These are phyloP conservation scores for Tetranychus piercei DNA, from an alignment of 2,888 invertebrate genomes.

Conservation along the genomic window DNA sequence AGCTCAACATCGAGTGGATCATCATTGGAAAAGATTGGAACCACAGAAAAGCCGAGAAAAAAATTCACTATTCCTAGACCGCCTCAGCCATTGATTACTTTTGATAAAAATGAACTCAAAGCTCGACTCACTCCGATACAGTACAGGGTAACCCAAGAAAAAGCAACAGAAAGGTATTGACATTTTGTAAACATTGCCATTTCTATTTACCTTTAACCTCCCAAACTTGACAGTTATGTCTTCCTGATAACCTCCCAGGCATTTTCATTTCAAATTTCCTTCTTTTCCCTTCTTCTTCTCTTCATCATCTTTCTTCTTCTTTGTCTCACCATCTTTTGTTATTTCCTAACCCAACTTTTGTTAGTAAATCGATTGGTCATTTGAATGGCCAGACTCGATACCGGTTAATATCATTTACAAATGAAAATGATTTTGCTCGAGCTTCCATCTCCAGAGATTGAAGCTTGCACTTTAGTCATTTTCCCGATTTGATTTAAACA, in stretches of 20 bases:
- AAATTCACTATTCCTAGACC: conserved; percentile 1
- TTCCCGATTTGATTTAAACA: too few species aligned
- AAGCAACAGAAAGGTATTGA: neutral
- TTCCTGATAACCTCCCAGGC: neutral
- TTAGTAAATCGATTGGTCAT: neutral
- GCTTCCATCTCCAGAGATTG: too few species aligned
- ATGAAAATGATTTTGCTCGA: neutral
- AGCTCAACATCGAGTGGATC: neutral
- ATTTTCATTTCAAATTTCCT: neutral
- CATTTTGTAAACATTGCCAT: neutral
- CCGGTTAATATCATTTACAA: neutral
- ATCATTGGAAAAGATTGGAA: neutral
- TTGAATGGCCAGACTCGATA: neutral
- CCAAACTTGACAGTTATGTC: neutral
- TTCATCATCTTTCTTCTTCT: neutral
- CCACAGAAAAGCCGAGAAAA: neutral
- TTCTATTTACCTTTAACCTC: neutral
- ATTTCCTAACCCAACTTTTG: neutral
- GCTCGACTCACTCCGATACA: conserved; percentile 70
- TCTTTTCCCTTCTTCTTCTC: neutral
- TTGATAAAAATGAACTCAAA: conserved; percentile 54
- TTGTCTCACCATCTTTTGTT: neutral
- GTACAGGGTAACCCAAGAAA: conserved; percentile 84
- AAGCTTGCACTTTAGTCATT: too few species aligned
- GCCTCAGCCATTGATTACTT: conserved; percentile 10